Conservation (phyloP, 1,140 invertebrate genomes). For the Tetragnatha versicolor region DNA sequence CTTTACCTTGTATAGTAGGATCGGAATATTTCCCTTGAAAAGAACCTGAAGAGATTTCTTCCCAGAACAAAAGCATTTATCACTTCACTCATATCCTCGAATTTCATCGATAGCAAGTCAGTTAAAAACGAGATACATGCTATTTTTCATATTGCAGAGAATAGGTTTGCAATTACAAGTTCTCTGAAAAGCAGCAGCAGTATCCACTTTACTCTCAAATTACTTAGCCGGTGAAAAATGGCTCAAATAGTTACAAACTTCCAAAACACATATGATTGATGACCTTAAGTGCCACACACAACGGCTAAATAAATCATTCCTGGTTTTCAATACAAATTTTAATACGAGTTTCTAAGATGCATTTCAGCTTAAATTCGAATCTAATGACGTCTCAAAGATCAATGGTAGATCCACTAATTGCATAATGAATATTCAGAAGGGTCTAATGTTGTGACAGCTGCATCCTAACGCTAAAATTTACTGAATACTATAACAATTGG, state of each 20-base stretch:
- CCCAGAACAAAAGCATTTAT: too few species aligned
- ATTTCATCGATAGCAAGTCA: too few species aligned
- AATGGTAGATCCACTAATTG: background rate
- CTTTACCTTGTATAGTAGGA: too few species aligned
- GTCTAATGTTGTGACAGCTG: background rate
- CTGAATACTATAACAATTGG: too few species aligned
- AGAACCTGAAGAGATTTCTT: too few species aligned
- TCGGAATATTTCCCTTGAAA: too few species aligned
- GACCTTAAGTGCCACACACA: background rate
- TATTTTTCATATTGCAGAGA: too few species aligned
- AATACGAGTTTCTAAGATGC: background rate
- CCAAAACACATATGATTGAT: background rate
- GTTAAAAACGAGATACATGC: too few species aligned
- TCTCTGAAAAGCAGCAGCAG: background rate
- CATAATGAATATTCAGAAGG: background rate
- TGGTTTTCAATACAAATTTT: constrained; percentile 1
- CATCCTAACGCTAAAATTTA: too few species aligned
- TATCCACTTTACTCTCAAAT: background rate
- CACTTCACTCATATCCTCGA: too few species aligned
- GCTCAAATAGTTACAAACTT: background rate
- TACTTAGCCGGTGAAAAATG: background rate
- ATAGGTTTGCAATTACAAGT: background rate
- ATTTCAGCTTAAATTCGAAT: constrained; percentile 7
- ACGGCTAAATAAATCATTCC: background rate
- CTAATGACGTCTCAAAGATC: background rate